Evolutionary conservation across 2,888 invertebrate species (phyloP).

Genomic region (Agriotes lineatus): DNA sequence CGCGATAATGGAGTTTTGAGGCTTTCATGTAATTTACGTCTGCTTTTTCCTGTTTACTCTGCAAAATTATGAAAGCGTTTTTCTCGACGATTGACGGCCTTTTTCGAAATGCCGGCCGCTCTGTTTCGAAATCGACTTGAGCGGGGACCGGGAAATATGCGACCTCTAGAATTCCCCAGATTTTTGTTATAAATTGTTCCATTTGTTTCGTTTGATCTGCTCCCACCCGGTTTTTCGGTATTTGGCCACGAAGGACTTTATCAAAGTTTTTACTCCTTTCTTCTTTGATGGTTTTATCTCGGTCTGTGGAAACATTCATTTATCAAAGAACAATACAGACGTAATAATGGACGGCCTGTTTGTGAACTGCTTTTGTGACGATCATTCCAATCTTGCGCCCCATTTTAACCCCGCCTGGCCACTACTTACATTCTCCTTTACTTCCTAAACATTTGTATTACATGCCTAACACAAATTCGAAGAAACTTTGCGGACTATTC

Average conservation of each 20-base stretch:
- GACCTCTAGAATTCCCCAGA: conserved; percentile 33
- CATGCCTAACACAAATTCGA: neutral
- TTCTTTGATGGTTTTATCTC: conserved; percentile 62
- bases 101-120: conserved; percentile 12
- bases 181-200: conserved; percentile 48
- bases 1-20: conserved; percentile 50
- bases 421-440: conserved; percentile 8
- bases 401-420: conserved; percentile 26
- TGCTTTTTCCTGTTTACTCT: conserved; percentile 39
- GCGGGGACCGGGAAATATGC: conserved; percentile 16
- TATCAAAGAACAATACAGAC: conserved; percentile 64
- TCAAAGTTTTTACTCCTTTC: conserved; percentile 58
- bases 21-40: conserved; percentile 50
- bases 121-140: conserved; percentile 9
- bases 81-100: conserved; percentile 22
- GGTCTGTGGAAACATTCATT: conserved; percentile 61
- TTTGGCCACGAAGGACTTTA: conserved; percentile 52
- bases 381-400: conserved; percentile 28
- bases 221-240: conserved; percentile 45
- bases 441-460: conserved; percentile 3
- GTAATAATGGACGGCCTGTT: conserved; percentile 61
- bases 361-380: conserved; percentile 55
- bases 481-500: conserved; percentile 2
- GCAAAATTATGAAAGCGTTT: conserved; percentile 32
- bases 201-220: conserved; percentile 51